Percentiles rank a stretch among this genome's conserved stretches.
Conservation (phyloP, 23 tunicate genomes). For the Ascidia mentula region DNA sequence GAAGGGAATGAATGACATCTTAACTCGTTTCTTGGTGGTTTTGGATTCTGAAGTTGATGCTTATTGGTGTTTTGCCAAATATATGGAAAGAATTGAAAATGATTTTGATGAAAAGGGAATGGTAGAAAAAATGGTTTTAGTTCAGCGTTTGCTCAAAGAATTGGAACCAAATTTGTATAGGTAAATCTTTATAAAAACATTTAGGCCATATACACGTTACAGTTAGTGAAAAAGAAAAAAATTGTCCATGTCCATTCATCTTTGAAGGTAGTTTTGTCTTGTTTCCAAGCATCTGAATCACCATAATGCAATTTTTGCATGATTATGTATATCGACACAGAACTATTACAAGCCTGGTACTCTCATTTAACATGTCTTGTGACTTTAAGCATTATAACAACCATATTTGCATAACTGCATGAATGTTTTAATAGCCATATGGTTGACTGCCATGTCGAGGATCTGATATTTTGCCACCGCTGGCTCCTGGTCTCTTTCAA, state of each 20-base stretch:
- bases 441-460: conserved; percentile 21
- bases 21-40: conserved; percentile 48
- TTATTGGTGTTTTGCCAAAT: conserved; percentile 68
- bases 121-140: conserved; percentile 46
- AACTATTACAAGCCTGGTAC: no score
- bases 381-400: no score
- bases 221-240: neutral
- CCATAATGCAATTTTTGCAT: no score
- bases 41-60: conserved; percentile 58
- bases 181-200: neutral
- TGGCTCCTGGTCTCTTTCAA: conserved; percentile 69
- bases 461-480: conserved; percentile 46
- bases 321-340: no score
- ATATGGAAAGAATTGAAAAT: conserved; percentile 56
- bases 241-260: no score
- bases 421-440: conserved; percentile 33
- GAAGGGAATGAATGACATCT: conserved; percentile 75
- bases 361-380: no score
- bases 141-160: conserved; percentile 29
- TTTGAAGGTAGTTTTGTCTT: no score
- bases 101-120: conserved; percentile 58
- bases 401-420: conserved; percentile 52
- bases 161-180: conserved; percentile 61
- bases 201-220: neutral
- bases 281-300: no score